Evolutionary conservation across 2,113 vertebrate species (phyloP), one percentile per base, ranked within the genome.

Genomic region (Marcusenius ussheri): DNA sequence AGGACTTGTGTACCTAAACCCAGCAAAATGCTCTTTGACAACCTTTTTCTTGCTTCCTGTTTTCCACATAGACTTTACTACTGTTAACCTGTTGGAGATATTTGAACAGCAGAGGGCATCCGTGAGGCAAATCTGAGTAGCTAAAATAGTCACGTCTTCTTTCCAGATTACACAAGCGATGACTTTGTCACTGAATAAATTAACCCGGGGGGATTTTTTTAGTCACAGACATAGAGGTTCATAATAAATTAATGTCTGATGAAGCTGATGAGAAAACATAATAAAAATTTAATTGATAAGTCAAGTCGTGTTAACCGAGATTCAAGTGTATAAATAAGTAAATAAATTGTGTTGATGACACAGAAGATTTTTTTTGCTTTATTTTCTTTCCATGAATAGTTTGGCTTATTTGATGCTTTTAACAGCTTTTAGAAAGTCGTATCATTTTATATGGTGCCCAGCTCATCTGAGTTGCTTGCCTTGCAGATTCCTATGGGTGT

Each of bases 21-120:
- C 66, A 74, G n/a, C 11, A 74, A 74, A 74, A 74, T 35, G 9
- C 66, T 74, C 27, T 74, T 4, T 74, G 66, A 13, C 31, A 39
- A 11, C 31, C 13, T 39, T 42, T 77, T 42, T 42, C 6, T 62
- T 9, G 6, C 1, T 47, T 39, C 19, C 17, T 83, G 35, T 47
- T n/a, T 84, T 46, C 42, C 21, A 24, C 35, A 4, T n/a, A 19
- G 83, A 13, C 1, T 84, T 84, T 46, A 42, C 24, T 46, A n/a
- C 39, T 84, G 19, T 47, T 47, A 47, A 47, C 9, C 17, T 84
- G 19, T 47, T 87, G 27, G 83, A n/a, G 45, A 42, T 19, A 84
- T 42, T 13, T 56, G 19, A 85, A 85, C 89, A 70, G 83, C 53
- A 90, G 89, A 87, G 89, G 89, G 89, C 83, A 58, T 31, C 45